Conservation (phyloP, 2,113 vertebrate genomes). For the Drymodes brunneopygia region DNA sequence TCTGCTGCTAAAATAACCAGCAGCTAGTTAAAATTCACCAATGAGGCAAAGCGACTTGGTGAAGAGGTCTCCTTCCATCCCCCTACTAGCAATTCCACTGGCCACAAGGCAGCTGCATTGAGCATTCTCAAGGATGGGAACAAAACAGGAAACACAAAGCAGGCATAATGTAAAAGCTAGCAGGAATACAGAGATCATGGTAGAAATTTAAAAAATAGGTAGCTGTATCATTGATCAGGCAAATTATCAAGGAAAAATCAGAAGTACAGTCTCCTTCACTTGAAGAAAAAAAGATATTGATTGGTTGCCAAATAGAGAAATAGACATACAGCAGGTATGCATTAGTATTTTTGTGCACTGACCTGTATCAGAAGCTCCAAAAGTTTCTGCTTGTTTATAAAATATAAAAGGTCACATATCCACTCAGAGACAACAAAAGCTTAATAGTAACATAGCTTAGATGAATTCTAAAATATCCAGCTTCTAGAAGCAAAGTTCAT, state of each 20-base stretch:
- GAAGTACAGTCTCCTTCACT: background rate
- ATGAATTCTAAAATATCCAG: background rate
- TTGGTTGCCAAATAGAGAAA: background rate
- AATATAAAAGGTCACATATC: background rate
- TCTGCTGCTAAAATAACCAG: background rate
- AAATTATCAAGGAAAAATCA: background rate
- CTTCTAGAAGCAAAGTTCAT: conserved; percentile 20
- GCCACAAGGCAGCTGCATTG: background rate
- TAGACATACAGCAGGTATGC: background rate
- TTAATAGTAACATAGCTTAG: background rate
- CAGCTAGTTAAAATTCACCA: background rate
- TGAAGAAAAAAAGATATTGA: background rate
- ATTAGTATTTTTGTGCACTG: background rate
- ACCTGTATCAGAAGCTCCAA: background rate
- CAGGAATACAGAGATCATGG: background rate
- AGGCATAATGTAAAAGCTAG: background rate
- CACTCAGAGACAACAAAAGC: background rate
- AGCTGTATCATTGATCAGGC: background rate
- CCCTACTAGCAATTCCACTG: background rate
- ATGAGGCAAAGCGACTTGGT: background rate
- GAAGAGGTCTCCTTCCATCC: background rate
- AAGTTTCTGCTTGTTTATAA: background rate
- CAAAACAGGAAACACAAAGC: background rate
- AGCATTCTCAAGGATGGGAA: background rate
- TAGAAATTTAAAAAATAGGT: background rate